Conservation (phyloP, 2,113 vertebrate genomes). For the Calidris pygmaea region DNA sequence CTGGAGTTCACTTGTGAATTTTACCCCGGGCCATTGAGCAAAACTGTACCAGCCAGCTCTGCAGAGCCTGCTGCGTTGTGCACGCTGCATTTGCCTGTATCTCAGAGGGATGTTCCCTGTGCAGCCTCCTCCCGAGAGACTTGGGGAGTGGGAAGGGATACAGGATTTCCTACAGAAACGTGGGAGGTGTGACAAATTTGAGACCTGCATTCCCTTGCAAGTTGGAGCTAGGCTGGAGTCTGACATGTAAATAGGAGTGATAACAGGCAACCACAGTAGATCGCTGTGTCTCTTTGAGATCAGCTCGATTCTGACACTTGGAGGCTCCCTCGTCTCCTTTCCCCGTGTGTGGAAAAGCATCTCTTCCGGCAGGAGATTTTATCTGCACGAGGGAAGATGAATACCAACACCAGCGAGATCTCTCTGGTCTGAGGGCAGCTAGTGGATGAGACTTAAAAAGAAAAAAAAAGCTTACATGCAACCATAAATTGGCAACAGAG, state of each 20-base stretch:
- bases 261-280: neutral
- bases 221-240: neutral
- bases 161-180: neutral
- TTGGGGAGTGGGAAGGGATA: neutral
- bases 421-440: neutral
- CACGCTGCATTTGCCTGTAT: neutral
- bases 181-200: constrained; percentile 10
- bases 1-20: neutral
- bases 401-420: neutral
- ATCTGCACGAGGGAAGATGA: neutral
- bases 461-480: neutral
- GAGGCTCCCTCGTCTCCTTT: neutral
- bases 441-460: neutral
- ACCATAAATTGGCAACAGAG: neutral
- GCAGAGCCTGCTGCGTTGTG: neutral
- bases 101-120: neutral
- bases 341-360: neutral
- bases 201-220: neutral
- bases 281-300: neutral
- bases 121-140: neutral
- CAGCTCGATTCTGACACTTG: neutral
- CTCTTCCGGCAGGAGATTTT: neutral
- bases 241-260: neutral
- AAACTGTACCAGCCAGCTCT: neutral
- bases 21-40: neutral